Base-by-base conservation (phyloP, 2,113 vertebrate species). In the Phycodurus eques region DNA sequence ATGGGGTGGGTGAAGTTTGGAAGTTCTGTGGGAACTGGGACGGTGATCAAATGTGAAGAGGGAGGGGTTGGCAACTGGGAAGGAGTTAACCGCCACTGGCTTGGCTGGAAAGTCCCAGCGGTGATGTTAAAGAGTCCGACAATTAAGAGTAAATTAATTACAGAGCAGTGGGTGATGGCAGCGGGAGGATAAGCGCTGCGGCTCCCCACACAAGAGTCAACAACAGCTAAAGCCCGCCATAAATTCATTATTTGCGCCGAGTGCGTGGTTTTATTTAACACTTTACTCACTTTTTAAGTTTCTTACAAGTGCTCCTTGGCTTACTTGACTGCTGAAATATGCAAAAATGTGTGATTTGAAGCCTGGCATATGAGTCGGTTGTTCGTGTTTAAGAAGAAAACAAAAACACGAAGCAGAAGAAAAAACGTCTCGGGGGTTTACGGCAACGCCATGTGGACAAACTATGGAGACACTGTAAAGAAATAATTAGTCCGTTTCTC, bases 121-220 rank as follows among this genome's bases (percentile, higher is more conserved):
- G 84, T 91, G 84, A 91, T 76, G 83, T 87, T 87, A 5, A 39
- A 85, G 79, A 86, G 82, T 81, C 67, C 80, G 73, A 79, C 88
- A 91, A 92, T 93, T 89, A 92, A 86, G 86, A 84, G 87, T 88
- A 88, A 87, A 92, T 92, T 91, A 91, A 92, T 91, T 84, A 92
- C 87, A 92, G 83, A 82, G 85, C 63, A 80, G 85, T 76, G 79
- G 76, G 82, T 86, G 82, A 80, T 79, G 78, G 78, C 35, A 39
- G 35, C 35, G 80, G 70, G 76, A 81, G 81, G 80, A 84, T 57
- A 78, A 57, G 70, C 70, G 39, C 49, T 67, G 74, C 9, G 51
- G 61, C 63, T 87, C 54, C 61, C 70, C 59, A 19, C 27, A 63
- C 43, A 44, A 65, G 63, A 77, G 81, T 88, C 84, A 92, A 92